Percentiles rank a stretch among this genome's conserved stretches.
phyloP scores from a whole-genome alignment of 2,797 vertebrate species.

The Vultur gryphus region DNA sequence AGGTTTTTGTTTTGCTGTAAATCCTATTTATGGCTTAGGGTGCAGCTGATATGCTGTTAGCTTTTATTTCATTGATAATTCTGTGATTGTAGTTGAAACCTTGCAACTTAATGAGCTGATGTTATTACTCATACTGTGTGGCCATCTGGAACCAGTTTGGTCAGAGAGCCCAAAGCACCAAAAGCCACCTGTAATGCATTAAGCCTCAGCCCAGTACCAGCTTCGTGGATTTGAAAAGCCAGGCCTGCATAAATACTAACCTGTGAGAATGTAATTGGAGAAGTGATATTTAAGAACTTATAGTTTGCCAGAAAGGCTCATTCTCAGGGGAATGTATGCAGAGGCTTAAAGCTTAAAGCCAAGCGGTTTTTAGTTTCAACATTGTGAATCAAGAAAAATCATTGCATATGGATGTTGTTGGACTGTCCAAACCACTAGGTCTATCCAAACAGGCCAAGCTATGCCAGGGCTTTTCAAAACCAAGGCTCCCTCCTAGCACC shows the following conservation, averaged over 20 bases:
- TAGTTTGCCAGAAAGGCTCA: constrained; percentile 70
- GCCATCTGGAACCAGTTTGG: constrained; percentile 84
- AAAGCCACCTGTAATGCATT: constrained; percentile 81
- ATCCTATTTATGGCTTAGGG: constrained; percentile 68
- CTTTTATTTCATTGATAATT: constrained; percentile 74
- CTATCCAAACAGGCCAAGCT: constrained; percentile 38
- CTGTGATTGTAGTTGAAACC: constrained; percentile 70
- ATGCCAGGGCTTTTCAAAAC: constrained; percentile 29
- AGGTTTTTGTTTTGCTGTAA: constrained; percentile 57
- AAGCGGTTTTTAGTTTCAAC: constrained; percentile 73
- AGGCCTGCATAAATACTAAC: constrained; percentile 75
- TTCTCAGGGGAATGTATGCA: constrained; percentile 71
- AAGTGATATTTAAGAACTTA: constrained; percentile 79
- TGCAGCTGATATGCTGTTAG: constrained; percentile 64
- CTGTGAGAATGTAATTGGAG: constrained; percentile 80
- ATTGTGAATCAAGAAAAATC: constrained; percentile 65
- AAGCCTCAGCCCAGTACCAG: constrained; percentile 73
- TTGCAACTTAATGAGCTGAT: constrained; percentile 77
- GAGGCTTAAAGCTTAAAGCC: constrained; percentile 73
- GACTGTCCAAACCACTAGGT: constrained; percentile 21
- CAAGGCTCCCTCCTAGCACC: neutral
- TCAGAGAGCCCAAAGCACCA: constrained; percentile 59
- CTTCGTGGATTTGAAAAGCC: constrained; percentile 68
- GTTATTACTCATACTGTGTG: constrained; percentile 74
- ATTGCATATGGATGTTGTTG: constrained; percentile 50